Base-by-base conservation (phyloP, 2,113 vertebrate species). In the Egretta garzetta region DNA sequence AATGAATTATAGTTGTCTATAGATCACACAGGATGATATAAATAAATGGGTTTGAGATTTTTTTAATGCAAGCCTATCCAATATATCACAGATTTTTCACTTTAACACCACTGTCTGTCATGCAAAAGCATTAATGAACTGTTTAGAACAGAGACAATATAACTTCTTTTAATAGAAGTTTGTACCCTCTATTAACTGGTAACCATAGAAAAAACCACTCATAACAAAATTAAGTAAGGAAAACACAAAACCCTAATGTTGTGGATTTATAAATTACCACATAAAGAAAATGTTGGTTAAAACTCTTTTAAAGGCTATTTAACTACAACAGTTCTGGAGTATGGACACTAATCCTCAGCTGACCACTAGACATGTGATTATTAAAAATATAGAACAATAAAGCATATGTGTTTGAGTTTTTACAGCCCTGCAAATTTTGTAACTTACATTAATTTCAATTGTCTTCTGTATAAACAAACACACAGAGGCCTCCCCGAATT, bases 1-100 rank as follows among this genome's bases (percentile, higher is more conserved):
- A 96, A 97, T 95, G 96, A 97, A 98, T 98, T 98, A 98, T 88
- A 97, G 84, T 95, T 98, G 95, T 97, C 97, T 98, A 88, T 95
- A 95, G 93, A 97, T 97, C 90, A 96, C 83, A 95, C 63, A 90
- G 74, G 92, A 97, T 96, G 83, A 91, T 92, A 96, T 43, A 95
- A 95, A 97, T 76, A 97, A 91, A 95, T 91, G 72, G 47, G 12
- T 85, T 75, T 89, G 63, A 84, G 84, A 24, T 73, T 91, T 90
- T 85, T 92, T 79, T 28, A 87, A 75, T 76, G 47, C 39, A 88
- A 86, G 22, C 16, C 32, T 95, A 77, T 58, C 33, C 52, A 80
- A 28, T 55, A 50, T 60, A 47, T 80, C 28, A 90, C 3, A 2
- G 27, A 56, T 76, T 96, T 70, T 86, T 62, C 32, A 35, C 50